These are phyloP conservation scores for Oryzias dopingdopingensis DNA, from an alignment of 2,797 vertebrate species.

Conservation along the genomic window DNA sequence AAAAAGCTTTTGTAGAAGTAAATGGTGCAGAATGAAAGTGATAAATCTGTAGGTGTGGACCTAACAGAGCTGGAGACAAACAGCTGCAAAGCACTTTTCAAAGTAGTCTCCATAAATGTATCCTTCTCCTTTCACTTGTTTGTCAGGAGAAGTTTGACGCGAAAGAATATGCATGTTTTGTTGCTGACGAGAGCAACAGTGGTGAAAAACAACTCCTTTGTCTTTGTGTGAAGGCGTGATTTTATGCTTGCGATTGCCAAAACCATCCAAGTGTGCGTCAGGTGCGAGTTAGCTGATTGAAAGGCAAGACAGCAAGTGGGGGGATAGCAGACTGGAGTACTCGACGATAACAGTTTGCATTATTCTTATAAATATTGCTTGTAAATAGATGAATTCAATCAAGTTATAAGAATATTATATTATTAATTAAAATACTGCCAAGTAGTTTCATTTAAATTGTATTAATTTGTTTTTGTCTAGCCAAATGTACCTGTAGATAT, in stretches of 20 bases:
- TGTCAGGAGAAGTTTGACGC: constrained; percentile 47
- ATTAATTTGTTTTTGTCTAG: too few relatives aligned
- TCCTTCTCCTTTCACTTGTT: constrained; percentile 42
- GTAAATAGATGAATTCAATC: constrained; percentile 29
- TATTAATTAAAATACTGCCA: too few relatives aligned
- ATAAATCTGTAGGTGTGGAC: not conserved
- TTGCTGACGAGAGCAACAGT: constrained; percentile 57
- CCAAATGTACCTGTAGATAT: too few relatives aligned
- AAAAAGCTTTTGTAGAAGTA: not conserved
- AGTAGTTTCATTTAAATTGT: too few relatives aligned
- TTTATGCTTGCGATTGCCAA: constrained; percentile 66
- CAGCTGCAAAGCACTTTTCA: constrained; percentile 44
- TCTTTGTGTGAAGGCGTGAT: constrained; percentile 64
- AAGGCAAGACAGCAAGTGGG: constrained; percentile 20
- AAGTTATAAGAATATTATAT: not conserved
- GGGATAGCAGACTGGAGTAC: constrained; percentile 32
- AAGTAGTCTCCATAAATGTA: constrained; percentile 51
- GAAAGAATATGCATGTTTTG: constrained; percentile 58
- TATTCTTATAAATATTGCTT: constrained; percentile 30
- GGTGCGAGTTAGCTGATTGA: constrained; percentile 29
- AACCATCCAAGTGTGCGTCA: constrained; percentile 31
- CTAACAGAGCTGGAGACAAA: constrained; percentile 28
- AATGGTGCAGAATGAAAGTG: constrained; percentile 1
- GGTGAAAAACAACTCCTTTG: constrained; percentile 61
- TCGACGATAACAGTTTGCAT: constrained; percentile 56